These are phyloP conservation scores for Cyprinodon brontotheroides DNA, from an alignment of 2,113 vertebrate species.

Conservation along the genomic window DNA sequence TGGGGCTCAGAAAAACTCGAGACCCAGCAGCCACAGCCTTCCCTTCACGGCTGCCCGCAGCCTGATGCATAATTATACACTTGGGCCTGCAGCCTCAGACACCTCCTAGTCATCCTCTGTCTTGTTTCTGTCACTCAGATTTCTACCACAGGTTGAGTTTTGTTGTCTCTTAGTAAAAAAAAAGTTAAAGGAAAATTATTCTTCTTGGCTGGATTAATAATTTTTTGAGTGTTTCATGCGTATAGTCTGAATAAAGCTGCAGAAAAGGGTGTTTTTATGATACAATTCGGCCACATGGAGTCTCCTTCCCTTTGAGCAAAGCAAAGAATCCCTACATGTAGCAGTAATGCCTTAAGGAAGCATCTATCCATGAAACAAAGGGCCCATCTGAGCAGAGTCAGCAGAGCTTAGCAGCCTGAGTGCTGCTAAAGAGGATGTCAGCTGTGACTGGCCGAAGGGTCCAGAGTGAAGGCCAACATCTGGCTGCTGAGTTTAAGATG, in stretches of 20 bases:
- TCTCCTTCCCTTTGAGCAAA: constrained; percentile 23
- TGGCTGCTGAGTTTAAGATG: constrained; percentile 45
- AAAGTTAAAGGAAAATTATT: constrained; percentile 22
- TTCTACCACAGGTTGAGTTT: constrained; percentile 66
- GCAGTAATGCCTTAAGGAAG: constrained; percentile 55
- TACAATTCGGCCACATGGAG: constrained; percentile 9
- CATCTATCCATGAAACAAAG: constrained; percentile 35
- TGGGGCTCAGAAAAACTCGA: constrained; percentile 46
- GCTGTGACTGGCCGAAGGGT: constrained; percentile 65
- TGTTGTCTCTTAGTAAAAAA: constrained; percentile 57
- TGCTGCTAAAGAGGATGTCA: constrained; percentile 62
- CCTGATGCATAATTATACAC: constrained; percentile 76
- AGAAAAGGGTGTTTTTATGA: background rate
- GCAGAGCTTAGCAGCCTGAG: constrained; percentile 37
- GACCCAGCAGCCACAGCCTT: constrained; percentile 43
- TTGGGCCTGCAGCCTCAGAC: constrained; percentile 71
- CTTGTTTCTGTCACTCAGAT: constrained; percentile 82
- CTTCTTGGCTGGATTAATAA: constrained; percentile 24
- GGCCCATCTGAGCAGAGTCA: constrained; percentile 56
- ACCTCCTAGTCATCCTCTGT: constrained; percentile 81
- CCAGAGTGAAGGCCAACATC: constrained; percentile 53
- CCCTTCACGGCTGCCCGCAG: constrained; percentile 49
- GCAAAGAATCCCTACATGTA: constrained; percentile 39
- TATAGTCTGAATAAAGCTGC: background rate
- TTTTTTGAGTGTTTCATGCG: constrained; percentile 21